Evolutionary conservation across 2,888 invertebrate genomes (phyloP).

Genomic region (Ypsolopha scabrella): DNA sequence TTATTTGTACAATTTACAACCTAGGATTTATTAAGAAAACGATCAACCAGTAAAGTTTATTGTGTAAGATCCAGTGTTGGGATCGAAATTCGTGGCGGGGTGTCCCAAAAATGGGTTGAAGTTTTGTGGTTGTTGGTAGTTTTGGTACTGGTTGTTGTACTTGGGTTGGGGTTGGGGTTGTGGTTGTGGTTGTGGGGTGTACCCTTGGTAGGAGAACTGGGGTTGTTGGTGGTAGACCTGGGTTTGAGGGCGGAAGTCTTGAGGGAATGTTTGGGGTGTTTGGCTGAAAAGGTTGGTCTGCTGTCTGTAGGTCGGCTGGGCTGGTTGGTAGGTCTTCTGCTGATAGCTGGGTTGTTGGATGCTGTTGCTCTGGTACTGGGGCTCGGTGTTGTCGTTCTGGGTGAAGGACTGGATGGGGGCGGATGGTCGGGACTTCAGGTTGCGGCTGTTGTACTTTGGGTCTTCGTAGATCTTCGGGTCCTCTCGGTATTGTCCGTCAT

Average conservation of each 20-base stretch:
- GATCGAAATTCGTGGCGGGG: constrained; percentile 80
- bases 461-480: constrained; percentile 85
- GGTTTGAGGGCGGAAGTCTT: constrained; percentile 33
- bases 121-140: constrained; percentile 39
- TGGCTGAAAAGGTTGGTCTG: constrained; percentile 38
- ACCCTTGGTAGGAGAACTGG: constrained; percentile 50
- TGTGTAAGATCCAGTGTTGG: constrained; percentile 81
- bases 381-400: constrained; percentile 12
- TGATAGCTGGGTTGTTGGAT: constrained; percentile 15
- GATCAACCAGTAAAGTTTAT: constrained; percentile 76
- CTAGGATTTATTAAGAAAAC: constrained; percentile 3
- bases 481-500: constrained; percentile 89
- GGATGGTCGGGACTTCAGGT: constrained; percentile 17
- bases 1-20: constrained; percentile 8
- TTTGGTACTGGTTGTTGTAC: constrained; percentile 25
- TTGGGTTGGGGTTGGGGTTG: constrained; percentile 22
- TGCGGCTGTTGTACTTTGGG: constrained; percentile 68
- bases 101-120: constrained; percentile 72
- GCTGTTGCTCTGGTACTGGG: constrained; percentile 21
- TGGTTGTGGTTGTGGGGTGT: constrained; percentile 34
- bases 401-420: constrained; percentile 27
- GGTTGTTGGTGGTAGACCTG: constrained; percentile 56
- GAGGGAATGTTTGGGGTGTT: constrained; percentile 11
- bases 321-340: constrained; percentile 14
- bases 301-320: constrained; percentile 21